Conservation (phyloP, 2,797 vertebrate genomes). For the Onychomys torridus region DNA sequence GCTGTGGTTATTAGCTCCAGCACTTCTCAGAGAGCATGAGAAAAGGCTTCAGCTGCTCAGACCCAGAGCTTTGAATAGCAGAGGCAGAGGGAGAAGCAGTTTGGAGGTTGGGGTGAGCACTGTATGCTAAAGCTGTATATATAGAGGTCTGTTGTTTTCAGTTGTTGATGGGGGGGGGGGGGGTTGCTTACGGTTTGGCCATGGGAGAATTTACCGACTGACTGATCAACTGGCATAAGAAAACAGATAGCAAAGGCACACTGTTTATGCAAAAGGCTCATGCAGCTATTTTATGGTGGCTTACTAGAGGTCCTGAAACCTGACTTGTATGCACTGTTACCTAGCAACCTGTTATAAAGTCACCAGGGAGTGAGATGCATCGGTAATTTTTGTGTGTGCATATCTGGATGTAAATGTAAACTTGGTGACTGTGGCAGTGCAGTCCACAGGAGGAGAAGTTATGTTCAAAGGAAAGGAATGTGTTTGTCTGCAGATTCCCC, state of each 20-base stretch:
- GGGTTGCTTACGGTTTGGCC: conserved; percentile 84
- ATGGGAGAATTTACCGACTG: conserved; percentile 83
- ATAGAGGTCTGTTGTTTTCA: conserved; percentile 67
- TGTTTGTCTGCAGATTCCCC: conserved; percentile 75
- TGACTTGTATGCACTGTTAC: conserved; percentile 92
- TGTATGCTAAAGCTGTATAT: conserved; percentile 8
- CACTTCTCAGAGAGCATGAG: neutral
- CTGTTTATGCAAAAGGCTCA: conserved; percentile 89
- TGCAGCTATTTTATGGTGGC: conserved; percentile 90
- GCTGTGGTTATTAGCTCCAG: conserved; percentile 30
- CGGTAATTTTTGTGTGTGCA: conserved; percentile 87
- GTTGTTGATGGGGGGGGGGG: conserved; percentile 78
- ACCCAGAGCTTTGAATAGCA: conserved; percentile 44
- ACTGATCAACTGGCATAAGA: conserved; percentile 87
- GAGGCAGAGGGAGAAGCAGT: conserved; percentile 40
- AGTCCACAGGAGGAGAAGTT: conserved; percentile 72
- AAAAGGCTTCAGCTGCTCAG: conserved; percentile 28
- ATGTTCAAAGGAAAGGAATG: conserved; percentile 78
- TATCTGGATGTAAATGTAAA: conserved; percentile 89
- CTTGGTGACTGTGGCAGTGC: conserved; percentile 83
- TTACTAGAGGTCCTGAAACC: conserved; percentile 91
- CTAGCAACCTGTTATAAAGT: conserved; percentile 92
- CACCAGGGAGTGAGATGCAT: conserved; percentile 88
- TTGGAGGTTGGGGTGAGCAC: conserved; percentile 4
- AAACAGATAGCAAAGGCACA: conserved; percentile 86